Conservation (phyloP, 2,113 vertebrate genomes). For the Axis porcinus region DNA sequence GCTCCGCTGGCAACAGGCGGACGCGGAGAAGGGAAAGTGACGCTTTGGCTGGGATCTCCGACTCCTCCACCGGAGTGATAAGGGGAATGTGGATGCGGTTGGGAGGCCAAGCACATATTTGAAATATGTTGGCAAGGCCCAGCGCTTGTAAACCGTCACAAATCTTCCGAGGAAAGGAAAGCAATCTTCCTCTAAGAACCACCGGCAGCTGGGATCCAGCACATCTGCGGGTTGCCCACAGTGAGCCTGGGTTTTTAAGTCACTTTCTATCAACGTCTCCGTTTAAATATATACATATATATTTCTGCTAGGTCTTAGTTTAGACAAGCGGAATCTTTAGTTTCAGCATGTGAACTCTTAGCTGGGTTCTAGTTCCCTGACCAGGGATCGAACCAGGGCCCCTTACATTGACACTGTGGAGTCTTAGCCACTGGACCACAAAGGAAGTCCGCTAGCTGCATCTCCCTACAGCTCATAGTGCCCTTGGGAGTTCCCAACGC, state of each 20-base stretch:
- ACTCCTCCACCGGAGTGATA: not conserved
- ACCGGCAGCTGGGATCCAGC: not conserved
- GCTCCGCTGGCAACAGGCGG: not conserved
- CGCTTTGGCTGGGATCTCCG: not conserved
- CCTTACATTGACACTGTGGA: not conserved
- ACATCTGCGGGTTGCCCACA: fast-evolving
- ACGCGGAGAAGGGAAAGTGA: fast-evolving
- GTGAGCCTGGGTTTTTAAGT: not conserved
- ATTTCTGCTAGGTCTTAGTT: not conserved
- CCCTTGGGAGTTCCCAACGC: not conserved
- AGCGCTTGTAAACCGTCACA: not conserved
- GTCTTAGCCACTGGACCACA: not conserved
- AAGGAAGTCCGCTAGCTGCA: fast-evolving
- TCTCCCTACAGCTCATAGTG: fast-evolving
- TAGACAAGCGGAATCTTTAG: not conserved
- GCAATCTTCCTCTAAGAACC: not conserved
- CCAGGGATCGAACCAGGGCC: not conserved
- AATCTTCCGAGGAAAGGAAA: not conserved
- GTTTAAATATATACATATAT: not conserved
- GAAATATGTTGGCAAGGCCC: not conserved
- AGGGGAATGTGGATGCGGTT: not conserved
- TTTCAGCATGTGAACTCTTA: not conserved
- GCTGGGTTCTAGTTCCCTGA: not conserved
- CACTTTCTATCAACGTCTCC: not conserved
- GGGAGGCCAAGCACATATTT: not conserved